These are phyloP conservation scores for Struthidea cinerea DNA, from an alignment of 2,113 vertebrate genomes.

Conservation along the genomic window DNA sequence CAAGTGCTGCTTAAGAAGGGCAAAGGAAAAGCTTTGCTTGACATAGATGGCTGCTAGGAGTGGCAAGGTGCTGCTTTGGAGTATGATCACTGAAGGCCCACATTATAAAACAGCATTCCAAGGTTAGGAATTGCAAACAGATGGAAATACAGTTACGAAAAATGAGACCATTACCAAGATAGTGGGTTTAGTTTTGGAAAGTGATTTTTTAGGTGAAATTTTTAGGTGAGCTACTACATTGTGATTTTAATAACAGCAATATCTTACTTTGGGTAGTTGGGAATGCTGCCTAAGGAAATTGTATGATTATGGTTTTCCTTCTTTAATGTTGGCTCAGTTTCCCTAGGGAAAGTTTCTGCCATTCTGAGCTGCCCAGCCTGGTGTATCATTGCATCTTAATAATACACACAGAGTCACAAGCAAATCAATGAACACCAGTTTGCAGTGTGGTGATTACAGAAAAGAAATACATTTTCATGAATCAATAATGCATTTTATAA, in stretches of 20 bases:
- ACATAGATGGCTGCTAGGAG: not conserved
- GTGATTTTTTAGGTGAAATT: not conserved
- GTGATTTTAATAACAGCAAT: not conserved
- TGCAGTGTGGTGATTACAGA: not conserved
- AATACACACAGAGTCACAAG: not conserved
- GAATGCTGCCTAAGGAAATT: not conserved
- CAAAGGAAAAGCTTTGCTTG: not conserved
- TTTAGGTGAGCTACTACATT: not conserved
- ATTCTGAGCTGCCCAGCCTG: not conserved
- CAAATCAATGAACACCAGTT: not conserved
- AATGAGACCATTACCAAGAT: not conserved
- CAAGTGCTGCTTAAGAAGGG: not conserved
- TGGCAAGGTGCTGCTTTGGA: not conserved
- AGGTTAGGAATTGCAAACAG: not conserved
- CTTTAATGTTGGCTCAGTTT: not conserved
- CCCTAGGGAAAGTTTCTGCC: not conserved
- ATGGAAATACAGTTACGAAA: not conserved
- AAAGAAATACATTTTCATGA: not conserved
- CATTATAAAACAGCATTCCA: too few species aligned
- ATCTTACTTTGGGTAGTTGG: not conserved
- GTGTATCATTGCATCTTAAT: fast-evolving
- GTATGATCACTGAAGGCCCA: not conserved
- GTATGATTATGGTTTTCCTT: not conserved
- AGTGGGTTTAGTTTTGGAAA: not conserved
- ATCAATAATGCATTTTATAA: not conserved